These are phyloP conservation scores for Bettongia penicillata DNA, from an alignment of 2,113 vertebrate species.

Conservation along the genomic window DNA sequence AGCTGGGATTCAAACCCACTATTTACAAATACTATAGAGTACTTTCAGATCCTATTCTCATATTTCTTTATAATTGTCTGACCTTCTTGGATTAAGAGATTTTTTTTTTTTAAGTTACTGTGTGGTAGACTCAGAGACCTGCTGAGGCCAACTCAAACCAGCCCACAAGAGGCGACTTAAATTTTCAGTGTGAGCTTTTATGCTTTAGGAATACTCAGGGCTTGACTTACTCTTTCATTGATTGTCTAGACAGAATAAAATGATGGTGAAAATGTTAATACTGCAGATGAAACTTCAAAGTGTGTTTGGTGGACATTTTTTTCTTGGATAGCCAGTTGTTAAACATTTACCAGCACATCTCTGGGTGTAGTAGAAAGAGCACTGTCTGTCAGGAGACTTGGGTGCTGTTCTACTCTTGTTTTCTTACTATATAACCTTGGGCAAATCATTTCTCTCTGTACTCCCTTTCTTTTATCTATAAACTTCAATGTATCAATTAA, in stretches of 20 bases:
- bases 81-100: not conserved
- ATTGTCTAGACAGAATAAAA: not conserved
- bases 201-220: not conserved
- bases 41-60: not conserved
- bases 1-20: not conserved
- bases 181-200: not conserved
- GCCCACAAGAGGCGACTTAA: not conserved
- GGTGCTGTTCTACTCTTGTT: not conserved
- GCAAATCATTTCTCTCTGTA: not conserved
- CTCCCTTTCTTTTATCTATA: not conserved
- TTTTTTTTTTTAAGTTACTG: not conserved
- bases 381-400: not conserved
- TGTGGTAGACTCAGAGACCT: not conserved
- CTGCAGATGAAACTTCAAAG: not conserved
- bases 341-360: not conserved
- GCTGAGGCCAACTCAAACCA: not conserved
- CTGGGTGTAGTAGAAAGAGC: not conserved
- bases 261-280: not conserved
- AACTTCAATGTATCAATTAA: not conserved
- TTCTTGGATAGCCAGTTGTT: not conserved
- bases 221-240: not conserved
- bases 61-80: not conserved
- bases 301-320: not conserved
- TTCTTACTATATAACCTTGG: not conserved
- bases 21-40: not conserved